A percentile compares a stretch with the other conserved stretches of the same genome.
Conservation (phyloP, 2,113 vertebrate genomes). For the Aptenodytes forsteri region DNA sequence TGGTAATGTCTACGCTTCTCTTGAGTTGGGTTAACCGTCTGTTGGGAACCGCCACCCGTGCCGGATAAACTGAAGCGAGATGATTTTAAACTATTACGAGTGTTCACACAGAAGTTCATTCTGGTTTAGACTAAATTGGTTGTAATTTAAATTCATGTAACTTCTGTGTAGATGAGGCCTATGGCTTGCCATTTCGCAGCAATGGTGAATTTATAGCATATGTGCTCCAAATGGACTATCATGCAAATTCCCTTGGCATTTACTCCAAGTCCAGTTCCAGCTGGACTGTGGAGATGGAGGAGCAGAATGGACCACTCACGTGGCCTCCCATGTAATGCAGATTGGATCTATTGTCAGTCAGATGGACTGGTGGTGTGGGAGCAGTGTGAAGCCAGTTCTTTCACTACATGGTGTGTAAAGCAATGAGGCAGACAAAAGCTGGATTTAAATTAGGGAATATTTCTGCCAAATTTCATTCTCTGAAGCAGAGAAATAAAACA, state of each 20-base stretch:
- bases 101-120: conserved; percentile 8
- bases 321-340: conserved; percentile 47
- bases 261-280: conserved; percentile 47
- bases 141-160: conserved; percentile 42
- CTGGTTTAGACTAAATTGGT: conserved; percentile 25
- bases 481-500: conserved; percentile 54
- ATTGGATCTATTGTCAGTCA: conserved; percentile 65
- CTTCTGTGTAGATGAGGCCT: not conserved
- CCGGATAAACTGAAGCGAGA: not conserved
- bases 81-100: not conserved
- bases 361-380: conserved; percentile 60
- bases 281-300: conserved; percentile 33
- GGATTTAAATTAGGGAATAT: conserved; percentile 56
- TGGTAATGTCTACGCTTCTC: not conserved
- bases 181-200: conserved; percentile 16
- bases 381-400: conserved; percentile 65
- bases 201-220: conserved; percentile 1
- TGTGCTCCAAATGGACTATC: conserved; percentile 40
- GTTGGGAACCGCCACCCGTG: not conserved
- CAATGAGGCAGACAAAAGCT: conserved; percentile 56
- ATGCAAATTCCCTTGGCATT: conserved; percentile 55
- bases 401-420: conserved; percentile 55
- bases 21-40: not conserved
- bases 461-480: conserved; percentile 56
- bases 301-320: conserved; percentile 27